Percentiles rank a stretch among this genome's conserved stretches.
phyloP scores from a whole-genome alignment of 2,113 vertebrate genomes.

The Nyctibius bracteatus region DNA sequence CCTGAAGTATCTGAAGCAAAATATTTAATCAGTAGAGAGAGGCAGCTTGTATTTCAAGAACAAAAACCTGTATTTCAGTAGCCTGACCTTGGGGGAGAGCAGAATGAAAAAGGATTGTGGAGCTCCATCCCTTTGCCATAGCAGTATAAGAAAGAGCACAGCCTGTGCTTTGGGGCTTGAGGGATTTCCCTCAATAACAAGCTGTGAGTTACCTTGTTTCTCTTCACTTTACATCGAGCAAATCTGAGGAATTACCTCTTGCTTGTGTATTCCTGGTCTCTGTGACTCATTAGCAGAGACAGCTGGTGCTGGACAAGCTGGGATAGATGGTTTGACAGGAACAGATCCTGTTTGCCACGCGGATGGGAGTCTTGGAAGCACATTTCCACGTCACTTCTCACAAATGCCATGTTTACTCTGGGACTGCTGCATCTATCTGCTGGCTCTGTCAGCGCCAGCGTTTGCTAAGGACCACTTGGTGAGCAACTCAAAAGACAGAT shows the following conservation, averaged over 20 bases:
- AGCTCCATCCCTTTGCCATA: background rate
- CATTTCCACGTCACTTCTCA: background rate
- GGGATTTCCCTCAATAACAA: background rate
- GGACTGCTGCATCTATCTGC: background rate
- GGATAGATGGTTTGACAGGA: background rate
- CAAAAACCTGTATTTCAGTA: background rate
- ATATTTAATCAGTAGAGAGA: background rate
- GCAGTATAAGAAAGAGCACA: fast-evolving
- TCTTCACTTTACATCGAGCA: background rate
- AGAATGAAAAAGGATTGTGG: background rate
- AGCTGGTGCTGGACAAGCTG: background rate
- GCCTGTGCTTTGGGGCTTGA: background rate
- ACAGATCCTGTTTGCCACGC: background rate
- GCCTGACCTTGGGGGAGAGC: background rate
- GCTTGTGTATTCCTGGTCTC: background rate
- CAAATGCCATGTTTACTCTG: background rate
- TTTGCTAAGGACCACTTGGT: background rate
- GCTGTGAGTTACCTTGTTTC: background rate
- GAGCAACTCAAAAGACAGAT: background rate
- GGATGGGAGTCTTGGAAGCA: background rate
- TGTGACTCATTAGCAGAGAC: background rate
- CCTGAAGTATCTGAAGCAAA: background rate
- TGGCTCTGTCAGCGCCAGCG: background rate
- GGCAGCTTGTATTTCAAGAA: background rate
- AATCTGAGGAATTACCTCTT: background rate